These are phyloP conservation scores for Alca torda DNA, from an alignment of 2,797 vertebrate genomes.

Conservation along the genomic window DNA sequence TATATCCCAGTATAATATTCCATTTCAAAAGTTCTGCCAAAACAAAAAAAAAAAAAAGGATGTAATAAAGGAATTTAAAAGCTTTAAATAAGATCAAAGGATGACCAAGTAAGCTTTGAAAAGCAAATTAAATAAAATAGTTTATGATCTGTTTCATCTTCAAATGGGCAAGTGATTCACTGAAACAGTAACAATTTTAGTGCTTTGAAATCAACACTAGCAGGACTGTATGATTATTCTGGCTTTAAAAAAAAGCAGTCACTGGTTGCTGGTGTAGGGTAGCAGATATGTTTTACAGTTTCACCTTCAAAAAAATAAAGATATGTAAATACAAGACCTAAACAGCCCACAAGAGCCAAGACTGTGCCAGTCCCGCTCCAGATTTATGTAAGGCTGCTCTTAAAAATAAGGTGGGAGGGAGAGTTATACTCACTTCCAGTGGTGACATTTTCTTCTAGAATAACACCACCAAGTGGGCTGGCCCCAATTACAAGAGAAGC, in stretches of 20 bases:
- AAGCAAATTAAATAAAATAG: neutral
- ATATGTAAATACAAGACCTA: neutral
- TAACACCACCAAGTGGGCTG: rapidly evolving
- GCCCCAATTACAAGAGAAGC: rapidly evolving
- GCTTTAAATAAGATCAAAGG: neutral
- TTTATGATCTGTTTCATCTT: neutral
- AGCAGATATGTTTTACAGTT: neutral
- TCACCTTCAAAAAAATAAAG: neutral
- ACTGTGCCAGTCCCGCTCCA: neutral
- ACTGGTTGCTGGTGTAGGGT: neutral
- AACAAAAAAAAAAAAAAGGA: neutral
- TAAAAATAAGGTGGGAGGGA: neutral
- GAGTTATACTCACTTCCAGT: neutral
- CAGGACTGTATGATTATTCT: neutral
- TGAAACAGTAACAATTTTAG: neutral
- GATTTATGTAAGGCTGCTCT: neutral
- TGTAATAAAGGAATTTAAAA: neutral
- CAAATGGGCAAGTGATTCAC: neutral
- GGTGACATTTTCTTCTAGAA: neutral
- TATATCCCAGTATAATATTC: neutral
- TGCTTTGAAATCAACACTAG: neutral
- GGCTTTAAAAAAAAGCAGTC: neutral
- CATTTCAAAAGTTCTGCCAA: neutral
- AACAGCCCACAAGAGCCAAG: neutral
- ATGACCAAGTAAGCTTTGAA: neutral